Evolutionary conservation across 2,113 vertebrate species (phyloP).

Genomic region (Megatriorchis doriae): DNA sequence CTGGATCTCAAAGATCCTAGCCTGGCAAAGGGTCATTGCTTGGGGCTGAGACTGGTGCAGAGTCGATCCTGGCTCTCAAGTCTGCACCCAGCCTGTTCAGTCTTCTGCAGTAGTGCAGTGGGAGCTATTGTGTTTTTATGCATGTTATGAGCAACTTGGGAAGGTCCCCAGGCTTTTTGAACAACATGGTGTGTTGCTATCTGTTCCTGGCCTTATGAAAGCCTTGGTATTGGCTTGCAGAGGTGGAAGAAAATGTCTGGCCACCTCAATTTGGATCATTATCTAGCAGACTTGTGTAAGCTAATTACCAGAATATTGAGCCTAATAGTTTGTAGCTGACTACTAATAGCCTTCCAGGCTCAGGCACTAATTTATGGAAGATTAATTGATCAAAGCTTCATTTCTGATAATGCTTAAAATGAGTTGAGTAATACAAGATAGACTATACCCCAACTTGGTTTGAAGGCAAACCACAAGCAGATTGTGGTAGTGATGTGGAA

Average conservation of each 20-base stretch:
- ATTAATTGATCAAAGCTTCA: slow-evolving; percentile 36
- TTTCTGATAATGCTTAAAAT: slow-evolving; percentile 23
- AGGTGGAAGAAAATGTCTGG: not conserved
- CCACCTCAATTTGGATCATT: not conserved
- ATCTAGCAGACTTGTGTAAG: not conserved
- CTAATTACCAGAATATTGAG: slow-evolving; percentile 1
- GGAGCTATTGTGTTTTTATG: not conserved
- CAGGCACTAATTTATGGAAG: slow-evolving; percentile 18
- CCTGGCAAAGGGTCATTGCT: not conserved
- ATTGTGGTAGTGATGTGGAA: slow-evolving; percentile 17
- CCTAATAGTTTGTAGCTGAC: not conserved
- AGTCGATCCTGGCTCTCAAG: not conserved
- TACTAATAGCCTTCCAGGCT: not conserved
- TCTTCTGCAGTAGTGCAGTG: not conserved
- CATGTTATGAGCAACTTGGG: not conserved
- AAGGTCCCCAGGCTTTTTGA: not conserved
- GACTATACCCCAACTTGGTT: not conserved
- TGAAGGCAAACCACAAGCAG: slow-evolving; percentile 37
- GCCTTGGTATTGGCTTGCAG: not conserved
- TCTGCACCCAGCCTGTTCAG: not conserved
- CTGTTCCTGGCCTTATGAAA: not conserved
- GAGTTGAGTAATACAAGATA: slow-evolving; percentile 14
- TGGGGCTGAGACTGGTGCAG: not conserved
- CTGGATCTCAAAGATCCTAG: not conserved
- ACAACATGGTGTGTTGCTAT: not conserved